These are phyloP conservation scores for Drosophila diplacantha DNA, from an alignment of 2,888 invertebrate species.

Conservation along the genomic window DNA sequence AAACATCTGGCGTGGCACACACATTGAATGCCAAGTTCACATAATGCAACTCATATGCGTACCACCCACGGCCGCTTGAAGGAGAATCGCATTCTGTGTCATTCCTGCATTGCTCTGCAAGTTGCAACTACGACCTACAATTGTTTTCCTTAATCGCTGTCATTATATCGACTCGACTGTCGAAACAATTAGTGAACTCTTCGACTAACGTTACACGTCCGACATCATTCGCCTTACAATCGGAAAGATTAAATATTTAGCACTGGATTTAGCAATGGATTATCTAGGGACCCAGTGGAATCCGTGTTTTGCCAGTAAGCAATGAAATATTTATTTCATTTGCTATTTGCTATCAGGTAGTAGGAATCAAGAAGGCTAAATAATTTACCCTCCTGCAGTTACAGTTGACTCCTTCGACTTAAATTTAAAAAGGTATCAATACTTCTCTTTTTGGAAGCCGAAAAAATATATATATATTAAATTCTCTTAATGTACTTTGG, in stretches of 20 bases:
- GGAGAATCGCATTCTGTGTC: slow-evolving; percentile 7
- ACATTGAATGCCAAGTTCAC: slow-evolving; percentile 35
- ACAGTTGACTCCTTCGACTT: neutral
- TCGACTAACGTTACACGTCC: neutral
- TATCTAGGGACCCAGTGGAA: neutral
- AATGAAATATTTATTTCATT: neutral
- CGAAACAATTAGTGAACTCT: slow-evolving; percentile 16
- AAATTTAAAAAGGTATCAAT: neutral
- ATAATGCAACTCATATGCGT: slow-evolving; percentile 3
- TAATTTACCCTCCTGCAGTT: neutral
- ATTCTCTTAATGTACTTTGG: too few relatives aligned
- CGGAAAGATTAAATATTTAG: slow-evolving; percentile 2
- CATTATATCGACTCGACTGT: slow-evolving; percentile 24
- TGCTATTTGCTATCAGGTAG: neutral
- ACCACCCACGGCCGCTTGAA: neutral
- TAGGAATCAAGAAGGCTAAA: neutral
- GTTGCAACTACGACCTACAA: slow-evolving; percentile 2
- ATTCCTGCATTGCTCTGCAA: slow-evolving; percentile 8
- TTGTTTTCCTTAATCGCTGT: slow-evolving; percentile 17
- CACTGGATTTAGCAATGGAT: too few relatives aligned
- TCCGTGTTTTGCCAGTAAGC: neutral
- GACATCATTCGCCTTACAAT: neutral
- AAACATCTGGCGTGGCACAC: slow-evolving; percentile 26
- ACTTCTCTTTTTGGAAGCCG: neutral
- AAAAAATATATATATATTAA: too few relatives aligned